phyloP scores from a whole-genome alignment of 2,113 vertebrate species.

The Rhinoptilus africanus region DNA sequence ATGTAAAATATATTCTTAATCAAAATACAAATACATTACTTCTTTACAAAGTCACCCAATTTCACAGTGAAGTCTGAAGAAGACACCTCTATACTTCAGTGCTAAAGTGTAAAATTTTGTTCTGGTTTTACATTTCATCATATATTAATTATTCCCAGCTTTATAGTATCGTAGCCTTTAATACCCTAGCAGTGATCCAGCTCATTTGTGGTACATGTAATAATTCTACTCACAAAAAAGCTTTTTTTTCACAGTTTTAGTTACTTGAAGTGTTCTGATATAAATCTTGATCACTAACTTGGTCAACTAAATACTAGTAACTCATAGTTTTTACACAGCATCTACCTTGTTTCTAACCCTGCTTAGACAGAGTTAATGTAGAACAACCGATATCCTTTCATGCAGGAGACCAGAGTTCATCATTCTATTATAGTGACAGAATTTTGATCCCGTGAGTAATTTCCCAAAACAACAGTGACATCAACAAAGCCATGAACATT shows the following conservation, averaged over 20 bases:
- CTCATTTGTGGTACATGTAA: not conserved
- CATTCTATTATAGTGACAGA: not conserved
- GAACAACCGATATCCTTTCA: not conserved
- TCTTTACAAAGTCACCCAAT: not conserved
- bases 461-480: constrained; percentile 51
- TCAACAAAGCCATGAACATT: constrained; percentile 63
- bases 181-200: not conserved
- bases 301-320: not conserved
- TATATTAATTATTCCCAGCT: not conserved
- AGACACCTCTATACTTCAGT: not conserved
- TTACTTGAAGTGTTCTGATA: not conserved
- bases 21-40: not conserved
- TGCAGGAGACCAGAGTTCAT: constrained; percentile 18
- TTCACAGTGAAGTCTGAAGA: not conserved
- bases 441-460: constrained; percentile 60
- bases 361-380: not conserved
- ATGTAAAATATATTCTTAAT: not conserved
- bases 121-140: not conserved
- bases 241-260: not conserved
- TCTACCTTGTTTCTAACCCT: not conserved
- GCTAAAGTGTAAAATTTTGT: not conserved
- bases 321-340: not conserved
- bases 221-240: not conserved
- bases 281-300: not conserved
- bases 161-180: not conserved